phyloP scores from a whole-genome alignment of 1,140 invertebrate genomes.

The Arion vulgaris region DNA sequence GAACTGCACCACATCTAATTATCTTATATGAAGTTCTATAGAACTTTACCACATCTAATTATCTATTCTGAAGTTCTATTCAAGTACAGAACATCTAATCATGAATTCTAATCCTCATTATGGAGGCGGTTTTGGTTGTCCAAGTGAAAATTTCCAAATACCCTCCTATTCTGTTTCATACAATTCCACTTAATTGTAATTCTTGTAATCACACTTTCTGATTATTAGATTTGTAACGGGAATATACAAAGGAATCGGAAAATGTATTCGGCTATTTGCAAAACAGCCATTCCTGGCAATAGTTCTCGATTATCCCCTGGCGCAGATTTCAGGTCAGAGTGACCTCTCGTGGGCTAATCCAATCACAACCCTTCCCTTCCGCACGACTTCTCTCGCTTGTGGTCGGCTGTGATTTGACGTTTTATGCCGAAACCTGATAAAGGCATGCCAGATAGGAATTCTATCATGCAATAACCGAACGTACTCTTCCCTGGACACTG shows the following conservation, averaged over 20 bases:
- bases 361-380: neutral
- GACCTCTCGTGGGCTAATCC: neutral
- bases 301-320: neutral
- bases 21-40: too few species aligned
- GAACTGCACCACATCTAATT: too few species aligned
- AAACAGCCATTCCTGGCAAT: neutral
- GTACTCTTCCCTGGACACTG: neutral
- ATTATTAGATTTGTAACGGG: neutral
- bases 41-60: too few species aligned
- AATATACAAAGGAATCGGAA: neutral
- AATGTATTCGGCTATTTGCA: conserved; percentile 6
- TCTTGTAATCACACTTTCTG: neutral
- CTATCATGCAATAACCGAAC: neutral
- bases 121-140: too few species aligned
- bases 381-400: neutral
- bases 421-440: neutral
- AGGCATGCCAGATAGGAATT: neutral
- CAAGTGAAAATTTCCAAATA: too few species aligned
- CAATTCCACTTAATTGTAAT: neutral
- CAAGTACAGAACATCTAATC: too few species aligned
- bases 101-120: too few species aligned
- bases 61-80: too few species aligned
- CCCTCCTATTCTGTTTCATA: neutral
- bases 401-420: neutral
- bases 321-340: neutral